Conservation (phyloP, 2,888 invertebrate species). For the Papilio gigon region DNA sequence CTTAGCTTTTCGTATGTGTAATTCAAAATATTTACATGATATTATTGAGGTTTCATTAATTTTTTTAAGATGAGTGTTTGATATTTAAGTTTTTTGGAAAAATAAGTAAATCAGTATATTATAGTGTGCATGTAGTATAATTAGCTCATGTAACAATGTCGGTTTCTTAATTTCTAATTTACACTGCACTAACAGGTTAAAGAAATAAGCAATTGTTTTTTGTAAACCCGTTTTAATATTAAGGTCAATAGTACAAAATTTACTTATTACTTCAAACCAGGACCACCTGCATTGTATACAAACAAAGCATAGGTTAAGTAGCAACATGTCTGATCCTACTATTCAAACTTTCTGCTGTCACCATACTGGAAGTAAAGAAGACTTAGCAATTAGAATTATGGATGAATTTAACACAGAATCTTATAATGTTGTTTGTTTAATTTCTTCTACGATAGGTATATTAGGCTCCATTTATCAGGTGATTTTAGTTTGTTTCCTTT, state of each 20-base stretch:
- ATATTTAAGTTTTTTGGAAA: background rate
- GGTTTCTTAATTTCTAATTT: background rate
- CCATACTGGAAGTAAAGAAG: conserved; percentile 84
- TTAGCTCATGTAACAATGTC: background rate
- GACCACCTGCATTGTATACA: conserved; percentile 25
- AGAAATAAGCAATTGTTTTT: background rate
- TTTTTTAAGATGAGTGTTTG: background rate
- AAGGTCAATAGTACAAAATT: background rate
- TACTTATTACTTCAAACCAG: background rate
- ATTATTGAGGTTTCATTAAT: background rate
- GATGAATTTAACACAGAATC: conserved; percentile 88
- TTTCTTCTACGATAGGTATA: conserved; percentile 88
- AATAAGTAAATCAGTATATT: background rate
- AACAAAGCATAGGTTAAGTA: conserved; percentile 23
- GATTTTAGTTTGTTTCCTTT: conserved; percentile 43
- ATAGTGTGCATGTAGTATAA: background rate
- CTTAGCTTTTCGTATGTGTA: background rate
- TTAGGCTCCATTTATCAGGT: conserved; percentile 91
- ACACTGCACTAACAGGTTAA: background rate
- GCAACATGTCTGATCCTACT: conserved; percentile 88
- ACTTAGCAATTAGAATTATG: conserved; percentile 85
- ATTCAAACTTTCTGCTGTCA: conserved; percentile 92
- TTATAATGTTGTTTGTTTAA: conserved; percentile 88
- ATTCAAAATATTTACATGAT: conserved; percentile 21
- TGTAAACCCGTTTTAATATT: conserved; percentile 9